A percentile compares a stretch with the other conserved stretches of the same genome.
These are phyloP conservation scores for Hipparchia semele DNA, from an alignment of 2,888 invertebrate species.

Conservation along the genomic window DNA sequence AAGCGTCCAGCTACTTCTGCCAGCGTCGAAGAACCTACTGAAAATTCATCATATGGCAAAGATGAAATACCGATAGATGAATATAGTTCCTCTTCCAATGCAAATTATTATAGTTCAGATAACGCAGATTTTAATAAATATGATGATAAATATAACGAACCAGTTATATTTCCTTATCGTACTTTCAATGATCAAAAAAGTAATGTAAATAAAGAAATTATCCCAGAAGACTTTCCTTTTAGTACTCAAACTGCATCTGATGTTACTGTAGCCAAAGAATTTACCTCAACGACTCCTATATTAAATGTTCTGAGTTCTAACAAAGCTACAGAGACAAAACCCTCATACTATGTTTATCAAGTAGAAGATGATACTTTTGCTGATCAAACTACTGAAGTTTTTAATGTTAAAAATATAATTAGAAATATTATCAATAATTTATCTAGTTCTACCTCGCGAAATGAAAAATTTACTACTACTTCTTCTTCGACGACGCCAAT, in stretches of 20 bases:
- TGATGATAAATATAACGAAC: slow-evolving; percentile 51
- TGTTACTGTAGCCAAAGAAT: slow-evolving; percentile 40
- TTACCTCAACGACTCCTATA: slow-evolving; percentile 45
- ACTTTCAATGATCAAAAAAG: slow-evolving; percentile 43
- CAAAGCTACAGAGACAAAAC: slow-evolving; percentile 50
- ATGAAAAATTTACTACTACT: slow-evolving; percentile 48
- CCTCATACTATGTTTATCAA: slow-evolving; percentile 69
- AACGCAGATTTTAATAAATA: slow-evolving; percentile 15
- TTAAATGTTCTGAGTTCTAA: slow-evolving; percentile 46
- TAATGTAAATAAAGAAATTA: slow-evolving; percentile 45
- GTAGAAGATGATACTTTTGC: slow-evolving; percentile 65
- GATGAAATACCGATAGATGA: slow-evolving; percentile 29
- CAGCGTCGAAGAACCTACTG: slow-evolving; percentile 52
- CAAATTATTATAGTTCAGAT: slow-evolving; percentile 19
- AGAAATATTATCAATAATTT: slow-evolving; percentile 66
- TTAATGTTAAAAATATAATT: slow-evolving; percentile 69
- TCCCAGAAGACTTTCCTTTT: slow-evolving; percentile 45
- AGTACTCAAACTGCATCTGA: slow-evolving; percentile 53
- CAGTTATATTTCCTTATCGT: slow-evolving; percentile 78
- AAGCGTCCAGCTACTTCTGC: slow-evolving; percentile 62
- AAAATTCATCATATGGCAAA: slow-evolving; percentile 54
- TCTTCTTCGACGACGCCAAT: slow-evolving; percentile 41
- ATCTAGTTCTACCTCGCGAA: slow-evolving; percentile 49
- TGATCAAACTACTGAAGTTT: slow-evolving; percentile 73
- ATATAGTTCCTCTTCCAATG: slow-evolving; percentile 32